These are phyloP conservation scores for Mastacembelus armatus DNA, from an alignment of 2,797 vertebrate species.

Conservation along the genomic window DNA sequence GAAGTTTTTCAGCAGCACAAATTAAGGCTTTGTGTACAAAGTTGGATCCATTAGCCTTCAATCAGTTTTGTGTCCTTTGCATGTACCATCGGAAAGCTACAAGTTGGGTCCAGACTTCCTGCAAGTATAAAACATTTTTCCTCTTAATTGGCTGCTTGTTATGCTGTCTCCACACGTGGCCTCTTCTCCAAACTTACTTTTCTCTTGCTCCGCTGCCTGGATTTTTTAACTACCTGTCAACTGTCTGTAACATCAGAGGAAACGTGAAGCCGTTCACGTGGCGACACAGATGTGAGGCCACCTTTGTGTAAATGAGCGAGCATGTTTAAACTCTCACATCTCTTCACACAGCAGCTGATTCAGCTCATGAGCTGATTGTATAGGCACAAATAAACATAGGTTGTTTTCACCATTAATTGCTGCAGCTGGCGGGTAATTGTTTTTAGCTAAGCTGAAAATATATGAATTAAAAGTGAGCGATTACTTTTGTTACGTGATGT, in stretches of 20 bases:
- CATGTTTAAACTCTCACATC: background rate
- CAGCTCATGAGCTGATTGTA: background rate
- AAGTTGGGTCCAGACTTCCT: background rate
- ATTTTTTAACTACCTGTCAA: constrained; percentile 12
- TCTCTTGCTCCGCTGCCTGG: background rate
- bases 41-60: constrained; percentile 12
- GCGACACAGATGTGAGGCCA: background rate
- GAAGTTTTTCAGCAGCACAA: too few relatives aligned
- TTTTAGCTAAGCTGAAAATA: background rate
- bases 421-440: background rate
- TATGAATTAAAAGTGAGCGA: background rate
- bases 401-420: constrained; percentile 10
- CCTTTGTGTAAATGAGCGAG: background rate
- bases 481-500: background rate
- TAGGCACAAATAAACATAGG: constrained; percentile 1
- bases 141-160: constrained; percentile 25
- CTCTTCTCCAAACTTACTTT: background rate
- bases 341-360: background rate
- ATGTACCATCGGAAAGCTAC: background rate
- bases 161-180: background rate
- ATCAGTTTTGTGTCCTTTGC: constrained; percentile 4
- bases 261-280: background rate
- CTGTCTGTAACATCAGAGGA: background rate
- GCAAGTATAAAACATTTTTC: constrained; percentile 16
- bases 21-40: too few relatives aligned